Evolutionary conservation across 1,140 invertebrate species (phyloP), one percentile per base, ranked within the genome.

Genomic region (Zaprionus africanus): DNA sequence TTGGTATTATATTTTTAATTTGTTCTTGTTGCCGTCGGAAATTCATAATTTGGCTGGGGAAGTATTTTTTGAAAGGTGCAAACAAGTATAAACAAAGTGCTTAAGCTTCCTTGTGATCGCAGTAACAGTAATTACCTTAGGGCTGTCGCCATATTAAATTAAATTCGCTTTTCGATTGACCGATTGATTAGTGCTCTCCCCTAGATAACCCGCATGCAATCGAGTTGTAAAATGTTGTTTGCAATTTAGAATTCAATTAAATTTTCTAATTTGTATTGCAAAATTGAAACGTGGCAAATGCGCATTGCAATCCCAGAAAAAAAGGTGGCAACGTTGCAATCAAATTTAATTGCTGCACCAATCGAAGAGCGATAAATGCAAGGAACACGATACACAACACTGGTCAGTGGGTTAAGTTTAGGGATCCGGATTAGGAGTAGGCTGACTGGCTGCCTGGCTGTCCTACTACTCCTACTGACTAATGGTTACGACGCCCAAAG

Each of bases 271-370:
- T 67, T 57, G 70, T 51, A 74, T 80, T 81, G 78, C 84, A 73
- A 72, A 79, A 77, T 76, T 77, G 57, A 75, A 80, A 78, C 84
- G 88, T 90, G 84, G 65, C 84, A 81, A 84, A 81, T 76, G 66
- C 56, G 65, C 71, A 66, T 66, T 68, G 83, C 79, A 68, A 67
- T 60, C 76, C 53, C 73, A 59, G 22, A 62, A 19, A 76, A 59
- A 62, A 13, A 51, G 85, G 85, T 90, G 84, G 85, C 79, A 84
- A 81, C 76, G 80, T 17, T 71, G 65, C 75, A 68, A 66, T 84
- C 90, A 81, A 88, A 81, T 78, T 68, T 84, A 90, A 90, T 88
- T 88, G 81, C 88, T 90, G 79, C 81, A 43, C 75, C 85, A 81
- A 87, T 87, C 83, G 71, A 31, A 57, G 57, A 17, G 9, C n/a